Evolutionary conservation across 2,797 vertebrate species (phyloP).

Genomic region (Sphenopsis melanotis): DNA sequence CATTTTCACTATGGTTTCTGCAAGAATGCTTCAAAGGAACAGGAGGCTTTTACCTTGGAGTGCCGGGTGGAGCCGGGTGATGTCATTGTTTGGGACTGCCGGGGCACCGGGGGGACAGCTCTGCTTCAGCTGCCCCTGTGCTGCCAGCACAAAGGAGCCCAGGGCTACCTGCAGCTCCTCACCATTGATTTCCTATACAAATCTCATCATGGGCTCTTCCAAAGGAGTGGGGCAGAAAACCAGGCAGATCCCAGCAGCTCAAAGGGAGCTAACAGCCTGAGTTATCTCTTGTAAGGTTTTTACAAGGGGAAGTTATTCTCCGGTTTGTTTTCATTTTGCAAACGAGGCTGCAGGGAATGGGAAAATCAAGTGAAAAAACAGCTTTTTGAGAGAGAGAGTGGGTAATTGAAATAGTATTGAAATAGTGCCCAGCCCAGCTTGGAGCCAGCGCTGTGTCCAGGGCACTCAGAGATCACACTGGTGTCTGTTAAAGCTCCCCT

Average conservation of each 20-base stretch:
- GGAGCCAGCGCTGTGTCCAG: neutral
- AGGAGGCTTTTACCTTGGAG: neutral
- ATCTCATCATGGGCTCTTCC: neutral
- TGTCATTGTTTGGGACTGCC: neutral
- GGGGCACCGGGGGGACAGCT: neutral
- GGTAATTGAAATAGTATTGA: neutral
- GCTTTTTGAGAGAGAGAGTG: rapidly evolving
- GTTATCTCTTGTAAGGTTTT: neutral
- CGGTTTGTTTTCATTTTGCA: neutral
- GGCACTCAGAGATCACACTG: neutral
- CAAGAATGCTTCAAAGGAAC: neutral
- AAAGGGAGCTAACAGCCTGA: neutral
- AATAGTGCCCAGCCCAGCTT: neutral
- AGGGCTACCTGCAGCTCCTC: constrained; percentile 17
- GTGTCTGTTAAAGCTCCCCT: neutral
- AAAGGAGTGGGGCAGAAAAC: neutral
- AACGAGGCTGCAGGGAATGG: neutral
- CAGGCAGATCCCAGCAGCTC: neutral
- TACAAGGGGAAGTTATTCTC: neutral
- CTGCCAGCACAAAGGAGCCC: neutral
- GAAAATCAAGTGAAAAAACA: neutral
- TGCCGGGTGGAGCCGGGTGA: neutral
- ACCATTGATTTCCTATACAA: neutral
- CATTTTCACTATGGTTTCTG: neutral
- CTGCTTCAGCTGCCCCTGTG: neutral